Base-by-base conservation (phyloP, 64 coral and sea anemone species). In the Trachythela sp. region DNA sequence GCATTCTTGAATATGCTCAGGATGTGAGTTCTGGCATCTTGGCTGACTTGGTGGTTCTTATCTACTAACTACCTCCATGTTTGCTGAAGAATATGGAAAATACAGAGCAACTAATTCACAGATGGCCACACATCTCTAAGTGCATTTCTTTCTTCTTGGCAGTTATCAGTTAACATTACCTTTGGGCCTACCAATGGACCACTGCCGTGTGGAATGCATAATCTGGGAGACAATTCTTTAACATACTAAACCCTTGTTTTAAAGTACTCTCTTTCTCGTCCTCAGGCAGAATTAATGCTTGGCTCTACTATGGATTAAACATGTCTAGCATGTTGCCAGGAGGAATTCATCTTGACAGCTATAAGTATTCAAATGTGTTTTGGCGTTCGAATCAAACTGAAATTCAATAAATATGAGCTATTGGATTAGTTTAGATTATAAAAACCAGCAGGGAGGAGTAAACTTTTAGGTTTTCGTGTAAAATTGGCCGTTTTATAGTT, bases 31-130 rank as follows among this genome's bases (percentile, higher is more conserved):
- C 87, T 38, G 76, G 85, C 87, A 89, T 83, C 8, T 50, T 93
- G 92, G 9, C 1, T 43, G 64, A 77, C 89, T 27, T 45, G 40
- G 60, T 93, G 83, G 34, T 58, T 93, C 24, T 85, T 89, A 14
- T 89, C 92, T 48, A 67, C 48, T 9, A 92, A 51, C 91, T 86
- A 89, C 87, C 87, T 89, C 87, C 84, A 93, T 14, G 89, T 54
- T 77, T 93, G 91, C 49, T 92, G 92, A 27, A 90, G 75, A 30
- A 93, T 86, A 64, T 89, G 84, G 39, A 92, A 92, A 15, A 92
- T 39, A 71, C 87, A 93, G n/a, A 93, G 54, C 10, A 93, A 39
- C 52, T 89, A 36, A 70, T 67, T 83, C 11, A 48, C 41, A 35
- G 48, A 80, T 0, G 87, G 84, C 56, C 87, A 86, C 9, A 83